Evolutionary conservation across 2,888 invertebrate genomes (phyloP).

Genomic region (Quadriops clusia): DNA sequence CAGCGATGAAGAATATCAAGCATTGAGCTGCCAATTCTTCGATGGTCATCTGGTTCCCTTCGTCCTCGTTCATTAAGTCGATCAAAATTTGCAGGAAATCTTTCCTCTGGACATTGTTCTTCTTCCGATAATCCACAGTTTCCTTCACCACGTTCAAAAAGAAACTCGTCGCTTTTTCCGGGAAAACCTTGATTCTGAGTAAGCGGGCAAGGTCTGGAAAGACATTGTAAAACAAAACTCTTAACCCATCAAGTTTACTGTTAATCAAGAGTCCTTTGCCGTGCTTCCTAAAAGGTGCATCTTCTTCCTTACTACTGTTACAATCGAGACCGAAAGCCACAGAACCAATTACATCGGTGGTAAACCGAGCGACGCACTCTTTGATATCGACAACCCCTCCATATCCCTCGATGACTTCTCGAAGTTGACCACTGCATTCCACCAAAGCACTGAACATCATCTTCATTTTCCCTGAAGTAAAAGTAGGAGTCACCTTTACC

Average conservation of each 20-base stretch:
- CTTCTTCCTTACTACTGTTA: conserved; percentile 41
- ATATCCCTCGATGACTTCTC: conserved; percentile 8
- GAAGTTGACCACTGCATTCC: conserved; percentile 10
- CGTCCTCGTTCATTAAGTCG: conserved; percentile 30
- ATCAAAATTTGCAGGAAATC: conserved; percentile 45
- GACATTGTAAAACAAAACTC: conserved; percentile 8
- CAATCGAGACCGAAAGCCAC: conserved; percentile 48
- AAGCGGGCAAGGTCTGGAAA: conserved; percentile 18
- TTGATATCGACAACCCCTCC: conserved; percentile 18
- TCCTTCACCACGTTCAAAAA: conserved; percentile 35
- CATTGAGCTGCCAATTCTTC: conserved; percentile 38
- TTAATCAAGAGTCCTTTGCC: conserved; percentile 15
- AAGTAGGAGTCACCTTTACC: conserved; percentile 15
- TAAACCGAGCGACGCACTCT: conserved; percentile 41
- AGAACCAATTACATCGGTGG: conserved; percentile 46
- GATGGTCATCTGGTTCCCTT: conserved; percentile 16
- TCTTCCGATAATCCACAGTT: conserved; percentile 36
- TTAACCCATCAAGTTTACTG: conserved; percentile 8
- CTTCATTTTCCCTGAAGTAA: conserved; percentile 17
- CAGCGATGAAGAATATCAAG: conserved; percentile 46
- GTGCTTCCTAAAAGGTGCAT: conserved; percentile 37
- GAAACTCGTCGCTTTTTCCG: conserved; percentile 29
- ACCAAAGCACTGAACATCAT: conserved; percentile 14
- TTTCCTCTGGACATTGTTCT: conserved; percentile 35
- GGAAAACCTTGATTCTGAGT: conserved; percentile 18